Percentiles rank a stretch among this genome's conserved stretches.
Conservation (phyloP, 53 echinoderm and acorn worm species). For the Holothuria leucospilota region DNA sequence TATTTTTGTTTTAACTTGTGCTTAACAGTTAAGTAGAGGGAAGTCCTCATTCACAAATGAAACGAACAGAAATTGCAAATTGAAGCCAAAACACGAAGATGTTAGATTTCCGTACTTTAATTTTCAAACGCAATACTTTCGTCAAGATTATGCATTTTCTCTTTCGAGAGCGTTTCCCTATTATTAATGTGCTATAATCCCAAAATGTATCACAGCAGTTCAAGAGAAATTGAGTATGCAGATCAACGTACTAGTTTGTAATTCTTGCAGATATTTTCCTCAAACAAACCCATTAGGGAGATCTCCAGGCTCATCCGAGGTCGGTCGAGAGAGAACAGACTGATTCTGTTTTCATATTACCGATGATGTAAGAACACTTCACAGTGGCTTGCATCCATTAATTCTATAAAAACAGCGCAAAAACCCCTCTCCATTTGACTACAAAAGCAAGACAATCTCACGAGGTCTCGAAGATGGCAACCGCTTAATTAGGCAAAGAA, state of each 20-base stretch:
- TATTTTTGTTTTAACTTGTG: too few relatives aligned
- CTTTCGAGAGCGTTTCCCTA: too few relatives aligned
- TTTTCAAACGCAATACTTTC: too few relatives aligned
- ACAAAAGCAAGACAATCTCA: slow-evolving; percentile 40
- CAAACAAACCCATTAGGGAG: slow-evolving; percentile 37
- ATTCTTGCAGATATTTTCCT: slow-evolving; percentile 33
- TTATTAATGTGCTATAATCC: too few relatives aligned
- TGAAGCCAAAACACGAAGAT: too few relatives aligned
- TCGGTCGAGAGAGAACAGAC: slow-evolving; percentile 12
- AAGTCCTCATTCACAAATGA: too few relatives aligned
- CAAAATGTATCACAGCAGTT: too few relatives aligned
- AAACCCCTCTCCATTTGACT: slow-evolving; percentile 22
- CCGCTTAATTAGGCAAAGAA: slow-evolving; percentile 49
- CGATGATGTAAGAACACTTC: slow-evolving; percentile 20
- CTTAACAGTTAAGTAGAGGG: too few relatives aligned
- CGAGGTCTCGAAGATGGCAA: slow-evolving; percentile 18
- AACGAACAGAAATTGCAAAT: too few relatives aligned
- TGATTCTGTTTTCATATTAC: slow-evolving; percentile 18
- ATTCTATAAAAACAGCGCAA: slow-evolving; percentile 48
- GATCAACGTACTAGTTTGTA: not conserved
- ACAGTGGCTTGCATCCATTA: slow-evolving; percentile 39
- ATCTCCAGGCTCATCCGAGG: slow-evolving; percentile 1
- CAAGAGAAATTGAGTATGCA: slow-evolving; percentile 1
- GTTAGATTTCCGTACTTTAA: too few relatives aligned
- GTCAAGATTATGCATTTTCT: too few relatives aligned